These are phyloP conservation scores for Zaprionus taronus DNA, from an alignment of 1,140 invertebrate species.

Conservation along the genomic window DNA sequence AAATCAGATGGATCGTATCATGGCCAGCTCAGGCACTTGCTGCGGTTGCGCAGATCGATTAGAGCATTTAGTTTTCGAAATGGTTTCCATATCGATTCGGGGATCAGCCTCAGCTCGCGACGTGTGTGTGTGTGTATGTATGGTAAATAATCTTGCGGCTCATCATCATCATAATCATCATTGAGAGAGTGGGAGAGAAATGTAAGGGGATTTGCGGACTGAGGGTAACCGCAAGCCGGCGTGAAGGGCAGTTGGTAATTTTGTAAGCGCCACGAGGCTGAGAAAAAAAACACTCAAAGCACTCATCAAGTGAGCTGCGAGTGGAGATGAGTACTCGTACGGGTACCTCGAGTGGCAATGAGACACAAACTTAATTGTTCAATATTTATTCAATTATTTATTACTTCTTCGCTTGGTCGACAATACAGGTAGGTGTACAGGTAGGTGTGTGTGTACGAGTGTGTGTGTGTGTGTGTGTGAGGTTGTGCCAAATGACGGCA, in stretches of 20 bases:
- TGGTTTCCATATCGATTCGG: conserved; percentile 36
- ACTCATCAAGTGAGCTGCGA: conserved; percentile 30
- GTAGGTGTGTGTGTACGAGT: conserved; percentile 7
- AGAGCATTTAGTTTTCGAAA: conserved; percentile 48
- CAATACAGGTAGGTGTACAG: conserved; percentile 20
- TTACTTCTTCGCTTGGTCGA: conserved; percentile 34
- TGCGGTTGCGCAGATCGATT: conserved; percentile 57
- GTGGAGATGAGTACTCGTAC: conserved; percentile 21
- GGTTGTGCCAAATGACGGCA: conserved; percentile 36
- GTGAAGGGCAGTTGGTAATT: conserved; percentile 77
- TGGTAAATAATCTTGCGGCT: conserved; percentile 62
- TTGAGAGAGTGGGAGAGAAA: not conserved
- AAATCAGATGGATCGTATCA: conserved; percentile 46
- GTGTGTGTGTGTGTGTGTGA: conserved; percentile 6
- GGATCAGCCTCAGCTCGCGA: conserved; percentile 5
- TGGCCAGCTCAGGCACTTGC: conserved; percentile 42
- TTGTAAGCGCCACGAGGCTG: conserved; percentile 75
- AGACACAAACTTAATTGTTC: conserved; percentile 55
- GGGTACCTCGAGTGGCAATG: conserved; percentile 41
- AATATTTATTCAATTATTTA: conserved; percentile 55
- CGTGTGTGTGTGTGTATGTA: conserved; percentile 14
- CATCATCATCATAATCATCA: conserved; percentile 40
- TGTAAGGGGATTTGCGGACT: not conserved
- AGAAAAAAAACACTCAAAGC: conserved; percentile 42
- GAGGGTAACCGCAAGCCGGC: conserved; percentile 59